Conservation (phyloP, 2,888 invertebrate species). For the Cyclophora albipunctata region DNA sequence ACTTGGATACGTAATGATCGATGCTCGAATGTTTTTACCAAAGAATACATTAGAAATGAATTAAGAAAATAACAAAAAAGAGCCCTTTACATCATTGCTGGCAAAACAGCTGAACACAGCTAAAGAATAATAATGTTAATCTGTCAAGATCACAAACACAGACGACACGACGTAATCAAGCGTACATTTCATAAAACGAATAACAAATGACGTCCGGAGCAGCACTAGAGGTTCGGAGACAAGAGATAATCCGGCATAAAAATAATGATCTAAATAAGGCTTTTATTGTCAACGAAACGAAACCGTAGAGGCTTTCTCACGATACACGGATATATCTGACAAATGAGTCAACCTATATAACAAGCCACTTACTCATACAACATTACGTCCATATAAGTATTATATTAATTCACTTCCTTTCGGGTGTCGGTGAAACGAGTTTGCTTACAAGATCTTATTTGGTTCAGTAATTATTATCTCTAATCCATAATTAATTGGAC, state of each 20-base stretch:
- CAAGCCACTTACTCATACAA: no score
- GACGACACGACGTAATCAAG: no score
- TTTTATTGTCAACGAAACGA: slow-evolving; percentile 30
- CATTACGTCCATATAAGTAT: not conserved
- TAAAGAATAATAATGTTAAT: not conserved
- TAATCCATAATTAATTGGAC: not conserved
- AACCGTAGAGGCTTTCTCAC: slow-evolving; percentile 34
- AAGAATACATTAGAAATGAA: not conserved
- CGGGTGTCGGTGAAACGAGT: not conserved
- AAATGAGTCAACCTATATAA: slow-evolving; percentile 16
- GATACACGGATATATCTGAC: slow-evolving; percentile 24
- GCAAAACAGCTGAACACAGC: not conserved
- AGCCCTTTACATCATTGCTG: not conserved
- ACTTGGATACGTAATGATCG: no score
- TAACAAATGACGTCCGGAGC: no score
- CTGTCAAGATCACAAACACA: no score
- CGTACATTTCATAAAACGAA: no score
- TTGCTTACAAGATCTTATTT: not conserved
- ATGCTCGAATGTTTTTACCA: not conserved
- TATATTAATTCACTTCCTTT: not conserved
- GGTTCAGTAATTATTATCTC: not conserved
- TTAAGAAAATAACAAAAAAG: not conserved
- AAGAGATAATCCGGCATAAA: slow-evolving; percentile 14
- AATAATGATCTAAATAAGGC: slow-evolving; percentile 25
- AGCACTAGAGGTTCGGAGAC: slow-evolving; percentile 20